Evolutionary conservation across 2,113 vertebrate genomes (phyloP).

Genomic region (Syngnathus floridae): DNA sequence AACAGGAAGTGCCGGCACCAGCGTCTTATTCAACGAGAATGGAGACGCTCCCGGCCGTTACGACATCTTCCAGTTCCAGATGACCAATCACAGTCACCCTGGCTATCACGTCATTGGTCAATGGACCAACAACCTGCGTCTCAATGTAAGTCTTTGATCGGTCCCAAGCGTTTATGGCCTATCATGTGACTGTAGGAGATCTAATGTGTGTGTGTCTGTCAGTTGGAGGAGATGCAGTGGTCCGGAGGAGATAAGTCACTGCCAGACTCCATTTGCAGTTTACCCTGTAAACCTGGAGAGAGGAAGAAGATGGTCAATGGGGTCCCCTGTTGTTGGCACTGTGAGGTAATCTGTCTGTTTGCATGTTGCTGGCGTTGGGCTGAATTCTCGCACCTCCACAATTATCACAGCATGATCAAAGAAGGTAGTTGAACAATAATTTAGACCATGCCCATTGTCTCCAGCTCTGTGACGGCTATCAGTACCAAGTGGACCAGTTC

Average conservation of each 20-base stretch:
- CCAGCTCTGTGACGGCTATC: slow-evolving; percentile 76
- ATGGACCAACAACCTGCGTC: slow-evolving; percentile 80
- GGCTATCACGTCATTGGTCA: slow-evolving; percentile 82
- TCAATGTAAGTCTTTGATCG: slow-evolving; percentile 67
- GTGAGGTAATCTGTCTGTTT: slow-evolving; percentile 57
- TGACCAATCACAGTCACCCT: slow-evolving; percentile 74
- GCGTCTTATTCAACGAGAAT: slow-evolving; percentile 85
- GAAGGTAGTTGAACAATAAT: no score
- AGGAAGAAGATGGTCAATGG: slow-evolving; percentile 83
- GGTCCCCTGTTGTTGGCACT: slow-evolving; percentile 81
- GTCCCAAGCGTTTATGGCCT: background rate
- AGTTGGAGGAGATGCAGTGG: slow-evolving; percentile 84
- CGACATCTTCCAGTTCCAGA: slow-evolving; percentile 91
- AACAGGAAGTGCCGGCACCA: slow-evolving; percentile 84
- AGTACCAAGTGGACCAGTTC: slow-evolving; percentile 75
- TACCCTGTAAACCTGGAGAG: slow-evolving; percentile 75
- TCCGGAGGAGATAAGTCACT: slow-evolving; percentile 63
- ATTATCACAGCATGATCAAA: no score
- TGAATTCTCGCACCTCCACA: no score
- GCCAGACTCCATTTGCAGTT: slow-evolving; percentile 80
- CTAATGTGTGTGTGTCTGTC: slow-evolving; percentile 4
- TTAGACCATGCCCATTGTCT: background rate
- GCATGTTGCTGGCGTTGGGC: no score
- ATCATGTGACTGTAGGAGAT: background rate
- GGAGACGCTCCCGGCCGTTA: slow-evolving; percentile 88